Conservation (phyloP, 2,888 invertebrate genomes). For the Pollenia angustigena region DNA sequence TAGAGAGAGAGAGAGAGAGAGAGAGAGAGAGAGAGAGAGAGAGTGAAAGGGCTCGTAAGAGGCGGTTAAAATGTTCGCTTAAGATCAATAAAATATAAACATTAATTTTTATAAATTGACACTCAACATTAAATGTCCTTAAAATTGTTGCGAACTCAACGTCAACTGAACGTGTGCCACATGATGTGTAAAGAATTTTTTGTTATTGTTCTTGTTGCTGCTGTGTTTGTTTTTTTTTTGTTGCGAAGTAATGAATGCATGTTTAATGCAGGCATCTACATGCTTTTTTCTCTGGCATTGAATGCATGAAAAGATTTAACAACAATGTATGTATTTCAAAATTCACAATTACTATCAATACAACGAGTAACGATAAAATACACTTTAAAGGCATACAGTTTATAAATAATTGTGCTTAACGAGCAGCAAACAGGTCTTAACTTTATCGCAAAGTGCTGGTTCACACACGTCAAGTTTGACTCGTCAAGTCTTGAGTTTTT, state of each 20-base stretch:
- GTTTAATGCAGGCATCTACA: constrained; percentile 38
- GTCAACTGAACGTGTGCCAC: constrained; percentile 2
- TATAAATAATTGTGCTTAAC: constrained; percentile 19
- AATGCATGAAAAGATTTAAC: constrained; percentile 45
- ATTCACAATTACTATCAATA: background rate
- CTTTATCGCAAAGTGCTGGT: too few species aligned
- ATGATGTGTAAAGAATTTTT: constrained; percentile 31
- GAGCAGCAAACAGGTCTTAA: background rate
- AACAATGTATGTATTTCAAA: constrained; percentile 28
- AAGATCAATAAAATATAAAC: constrained; percentile 45
- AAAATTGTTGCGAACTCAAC: constrained; percentile 25
- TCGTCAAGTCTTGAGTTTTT: too few species aligned
- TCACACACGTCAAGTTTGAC: too few species aligned
- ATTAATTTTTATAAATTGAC: constrained; percentile 33
- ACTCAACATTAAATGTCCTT: constrained; percentile 42
- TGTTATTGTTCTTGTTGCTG: background rate
- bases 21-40: too few species aligned
- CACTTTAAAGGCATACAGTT: too few species aligned
- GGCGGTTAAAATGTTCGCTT: background rate
- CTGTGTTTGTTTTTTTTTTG: constrained; percentile 22
- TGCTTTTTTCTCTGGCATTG: constrained; percentile 16
- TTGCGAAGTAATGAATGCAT: constrained; percentile 44
- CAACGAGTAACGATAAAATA: background rate
- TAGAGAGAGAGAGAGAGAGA: background rate
- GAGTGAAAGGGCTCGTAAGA: background rate